A percentile compares a stretch with the other conserved stretches of the same genome.
Conservation (phyloP, 92 coral and sea anemone genomes). For the Zoanthus sansibaricus region DNA sequence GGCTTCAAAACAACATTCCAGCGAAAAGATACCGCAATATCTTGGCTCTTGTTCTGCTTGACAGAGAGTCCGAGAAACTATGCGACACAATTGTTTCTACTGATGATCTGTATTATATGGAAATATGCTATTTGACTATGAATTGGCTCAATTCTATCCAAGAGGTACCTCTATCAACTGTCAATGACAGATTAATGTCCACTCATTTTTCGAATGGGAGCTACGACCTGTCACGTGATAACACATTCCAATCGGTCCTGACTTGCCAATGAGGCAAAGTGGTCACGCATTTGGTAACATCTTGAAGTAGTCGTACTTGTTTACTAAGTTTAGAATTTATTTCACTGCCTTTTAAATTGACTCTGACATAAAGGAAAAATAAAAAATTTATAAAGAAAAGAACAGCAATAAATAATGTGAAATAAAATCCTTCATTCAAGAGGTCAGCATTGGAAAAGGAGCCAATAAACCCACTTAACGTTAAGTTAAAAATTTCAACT, state of each 20-base stretch:
- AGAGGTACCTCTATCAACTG: conserved; percentile 17
- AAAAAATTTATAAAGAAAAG: too few relatives aligned
- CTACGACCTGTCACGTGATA: conserved; percentile 35
- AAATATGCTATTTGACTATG: conserved; percentile 9
- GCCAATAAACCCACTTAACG: too few relatives aligned
- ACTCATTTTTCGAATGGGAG: conserved; percentile 25
- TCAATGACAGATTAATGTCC: background rate
- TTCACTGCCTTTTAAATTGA: too few relatives aligned
- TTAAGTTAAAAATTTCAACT: too few relatives aligned
- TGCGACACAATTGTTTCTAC: conserved; percentile 3
- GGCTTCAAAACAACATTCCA: conserved; percentile 45
- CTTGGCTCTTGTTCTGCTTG: conserved; percentile 16
- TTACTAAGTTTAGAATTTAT: too few relatives aligned
- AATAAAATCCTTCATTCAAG: too few relatives aligned
- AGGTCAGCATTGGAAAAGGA: too few relatives aligned
- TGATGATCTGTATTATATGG: background rate
- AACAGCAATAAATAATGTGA: too few relatives aligned
- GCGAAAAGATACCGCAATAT: conserved; percentile 15
- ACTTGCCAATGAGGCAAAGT: conserved; percentile 42
- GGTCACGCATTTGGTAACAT: conserved; percentile 16
- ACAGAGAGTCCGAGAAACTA: background rate
- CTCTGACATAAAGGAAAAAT: too few relatives aligned
- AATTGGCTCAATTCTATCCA: conserved; percentile 5
- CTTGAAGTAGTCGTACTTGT: too few relatives aligned
- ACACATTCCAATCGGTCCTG: conserved; percentile 24